phyloP scores from a whole-genome alignment of 2,888 invertebrate species.

The Sicus ferrugineus region DNA sequence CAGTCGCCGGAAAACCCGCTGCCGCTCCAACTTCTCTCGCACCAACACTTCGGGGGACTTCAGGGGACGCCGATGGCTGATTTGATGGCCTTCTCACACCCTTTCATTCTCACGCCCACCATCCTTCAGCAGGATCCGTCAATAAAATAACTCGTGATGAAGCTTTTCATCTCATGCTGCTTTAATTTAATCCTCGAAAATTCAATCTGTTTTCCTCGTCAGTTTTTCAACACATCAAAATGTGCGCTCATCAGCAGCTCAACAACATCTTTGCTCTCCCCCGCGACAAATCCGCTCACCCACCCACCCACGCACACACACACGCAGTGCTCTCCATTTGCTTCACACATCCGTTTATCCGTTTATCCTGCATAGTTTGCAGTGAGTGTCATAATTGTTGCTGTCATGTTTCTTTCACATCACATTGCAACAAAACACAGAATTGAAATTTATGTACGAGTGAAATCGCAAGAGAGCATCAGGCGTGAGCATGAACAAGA shows the following conservation, averaged over 20 bases:
- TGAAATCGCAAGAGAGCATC: slow-evolving; percentile 13
- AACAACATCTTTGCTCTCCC: too few relatives aligned
- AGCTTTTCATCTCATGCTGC: neutral
- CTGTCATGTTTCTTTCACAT: slow-evolving; percentile 37
- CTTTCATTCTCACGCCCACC: too few relatives aligned
- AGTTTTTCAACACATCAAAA: neutral
- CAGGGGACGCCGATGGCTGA: too few relatives aligned
- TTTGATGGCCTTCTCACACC: too few relatives aligned
- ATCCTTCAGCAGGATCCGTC: too few relatives aligned
- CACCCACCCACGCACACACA: slow-evolving; percentile 41
- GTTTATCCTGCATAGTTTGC: slow-evolving; percentile 29
- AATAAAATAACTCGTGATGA: neutral
- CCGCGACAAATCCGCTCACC: neutral
- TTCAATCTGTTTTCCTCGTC: neutral
- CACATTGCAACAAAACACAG: slow-evolving; percentile 31
- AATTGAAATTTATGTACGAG: slow-evolving; percentile 39
- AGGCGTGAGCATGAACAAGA: neutral
- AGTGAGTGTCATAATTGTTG: slow-evolving; percentile 40
- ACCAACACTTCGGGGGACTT: too few relatives aligned
- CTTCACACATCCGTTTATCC: slow-evolving; percentile 20
- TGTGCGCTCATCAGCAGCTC: too few relatives aligned
- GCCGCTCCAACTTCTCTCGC: too few relatives aligned
- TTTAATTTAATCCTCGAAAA: neutral
- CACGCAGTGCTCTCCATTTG: slow-evolving; percentile 25
- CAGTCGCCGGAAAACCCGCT: too few relatives aligned